Evolutionary conservation across 2,797 vertebrate genomes (phyloP), one percentile per base, ranked within the genome.

Genomic region (Phoxinus dragarum): DNA sequence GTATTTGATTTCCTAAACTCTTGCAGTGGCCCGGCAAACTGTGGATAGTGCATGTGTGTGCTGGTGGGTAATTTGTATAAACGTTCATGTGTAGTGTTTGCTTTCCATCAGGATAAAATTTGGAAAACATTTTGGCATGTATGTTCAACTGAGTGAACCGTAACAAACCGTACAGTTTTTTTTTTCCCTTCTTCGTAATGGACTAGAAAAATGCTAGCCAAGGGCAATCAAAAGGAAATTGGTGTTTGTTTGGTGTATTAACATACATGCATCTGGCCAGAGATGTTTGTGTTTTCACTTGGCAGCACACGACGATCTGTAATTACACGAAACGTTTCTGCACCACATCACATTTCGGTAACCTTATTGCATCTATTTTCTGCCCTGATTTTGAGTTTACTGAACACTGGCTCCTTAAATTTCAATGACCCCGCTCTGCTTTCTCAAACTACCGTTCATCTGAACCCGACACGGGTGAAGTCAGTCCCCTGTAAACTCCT

Each of bases 21-120:
- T 21, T 81, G 54, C 80, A 40, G 61, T 77, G 68, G 84, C 85
- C 79, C 79, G 68, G 49, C 47, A 83, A 84, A 84, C 81, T 52
- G n/a, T 47, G 73, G 82, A 88, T 91, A 86, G 67, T 73, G 47
- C 5, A 78, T 56, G 36, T 85, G 78, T 77, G 68, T 78, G 82
- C 40, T 17, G 74, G 42, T 75, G 73, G 83, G 7, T 75, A 9
- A 86, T 54, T 71, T 67, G 78, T 73, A 42, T 74, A 49, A 64
- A 74, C 42, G 19, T 86, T 52, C 79, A 68, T 83, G 56, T 75
- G 17, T n/a, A 44, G 71, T 89, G 84, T 91, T 90, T 90, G 84
- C 86, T 89, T 90, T 92, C 89, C 84, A 90, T 90, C 85, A 85
- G 84, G 72, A 80, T 87, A 38, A 90, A 78, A 91, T 90, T 85